A percentile compares a stretch with the other conserved stretches of the same genome.
Conservation (phyloP, 2,113 vertebrate genomes). For the Erythrocercus mccallii region DNA sequence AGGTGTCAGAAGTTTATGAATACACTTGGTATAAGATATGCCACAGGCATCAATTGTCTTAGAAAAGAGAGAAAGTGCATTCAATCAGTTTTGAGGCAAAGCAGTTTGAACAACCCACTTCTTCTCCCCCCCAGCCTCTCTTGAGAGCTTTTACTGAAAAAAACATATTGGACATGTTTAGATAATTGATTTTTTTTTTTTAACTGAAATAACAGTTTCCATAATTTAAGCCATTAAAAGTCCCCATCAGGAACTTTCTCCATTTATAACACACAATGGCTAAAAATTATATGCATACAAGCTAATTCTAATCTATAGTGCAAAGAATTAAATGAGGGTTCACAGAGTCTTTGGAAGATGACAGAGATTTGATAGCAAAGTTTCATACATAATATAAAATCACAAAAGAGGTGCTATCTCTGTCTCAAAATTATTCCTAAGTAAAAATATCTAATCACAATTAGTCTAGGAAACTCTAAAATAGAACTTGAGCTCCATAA, state of each 20-base stretch:
- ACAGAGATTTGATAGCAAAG: background rate
- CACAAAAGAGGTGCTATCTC: background rate
- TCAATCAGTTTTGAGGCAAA: background rate
- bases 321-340: background rate
- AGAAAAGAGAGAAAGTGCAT: background rate
- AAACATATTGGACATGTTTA: background rate
- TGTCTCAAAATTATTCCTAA: background rate
- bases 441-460: background rate
- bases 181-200: background rate
- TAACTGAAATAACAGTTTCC: background rate
- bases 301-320: background rate
- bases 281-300: background rate
- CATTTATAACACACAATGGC: background rate
- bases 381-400: background rate
- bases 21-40: background rate
- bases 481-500: background rate
- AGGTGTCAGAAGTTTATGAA: background rate
- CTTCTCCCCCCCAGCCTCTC: rapidly evolving
- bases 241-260: background rate
- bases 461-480: background rate
- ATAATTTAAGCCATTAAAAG: background rate
- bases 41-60: background rate
- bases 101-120: background rate
- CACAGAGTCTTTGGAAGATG: background rate
- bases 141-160: background rate